Conservation (phyloP, 2,113 vertebrate species). For the Engraulis encrasicolus region DNA sequence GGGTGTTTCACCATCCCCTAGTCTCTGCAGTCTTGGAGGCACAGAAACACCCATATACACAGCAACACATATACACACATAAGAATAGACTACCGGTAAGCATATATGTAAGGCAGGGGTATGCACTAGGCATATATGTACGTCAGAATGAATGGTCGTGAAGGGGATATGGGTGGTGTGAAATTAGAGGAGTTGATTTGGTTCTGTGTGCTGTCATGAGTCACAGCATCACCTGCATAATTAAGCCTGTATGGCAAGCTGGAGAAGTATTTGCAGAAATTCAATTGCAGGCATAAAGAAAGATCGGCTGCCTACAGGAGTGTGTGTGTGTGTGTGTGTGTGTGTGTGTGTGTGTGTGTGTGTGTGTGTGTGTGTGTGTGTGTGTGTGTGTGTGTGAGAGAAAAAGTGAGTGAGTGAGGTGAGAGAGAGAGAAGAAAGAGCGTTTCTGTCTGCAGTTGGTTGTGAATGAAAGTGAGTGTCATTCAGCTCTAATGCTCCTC, state of each 20-base stretch:
- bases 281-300: not conserved
- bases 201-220: not conserved
- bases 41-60: not conserved
- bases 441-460: conserved; percentile 39
- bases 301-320: not conserved
- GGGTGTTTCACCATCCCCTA: not conserved
- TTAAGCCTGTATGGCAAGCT: not conserved
- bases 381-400: too few species aligned
- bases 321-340: conserved; percentile 37
- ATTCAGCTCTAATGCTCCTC: not conserved
- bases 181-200: not conserved
- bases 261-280: not conserved
- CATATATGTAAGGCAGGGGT: too few species aligned
- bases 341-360: conserved; percentile 41
- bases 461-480: not conserved
- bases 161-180: not conserved
- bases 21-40: not conserved
- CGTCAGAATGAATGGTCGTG: not conserved
- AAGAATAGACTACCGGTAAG: not conserved
- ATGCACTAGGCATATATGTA: not conserved
- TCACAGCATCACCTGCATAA: not conserved
- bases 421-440: too few species aligned
- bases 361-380: too few species aligned
- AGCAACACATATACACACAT: not conserved
- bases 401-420: too few species aligned